Percentiles rank a stretch among this genome's conserved stretches.
phyloP scores from a whole-genome alignment of 1,140 invertebrate genomes.

The Sitobion miscanthi region DNA sequence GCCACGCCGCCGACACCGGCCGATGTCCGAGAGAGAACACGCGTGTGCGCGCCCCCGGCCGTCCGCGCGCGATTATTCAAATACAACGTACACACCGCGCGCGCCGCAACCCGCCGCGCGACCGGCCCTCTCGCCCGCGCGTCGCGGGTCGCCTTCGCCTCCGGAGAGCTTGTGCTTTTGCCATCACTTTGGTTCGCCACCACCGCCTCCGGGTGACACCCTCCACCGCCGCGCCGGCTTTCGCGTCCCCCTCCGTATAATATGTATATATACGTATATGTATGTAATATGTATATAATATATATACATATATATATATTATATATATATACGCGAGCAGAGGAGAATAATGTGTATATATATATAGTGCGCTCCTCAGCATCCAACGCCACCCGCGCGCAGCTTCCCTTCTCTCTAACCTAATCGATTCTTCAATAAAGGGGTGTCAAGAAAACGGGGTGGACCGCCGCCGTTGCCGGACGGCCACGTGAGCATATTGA shows the following conservation, averaged over 20 bases:
- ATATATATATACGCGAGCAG: neutral
- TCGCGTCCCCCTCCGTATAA: neutral
- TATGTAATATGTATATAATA: neutral
- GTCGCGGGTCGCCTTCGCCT: neutral
- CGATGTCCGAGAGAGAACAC: conserved; percentile 56
- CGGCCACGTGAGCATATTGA: conserved; percentile 57
- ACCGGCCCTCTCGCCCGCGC: neutral
- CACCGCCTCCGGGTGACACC: conserved; percentile 53
- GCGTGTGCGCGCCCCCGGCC: conserved; percentile 44
- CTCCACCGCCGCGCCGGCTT: neutral
- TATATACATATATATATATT: neutral
- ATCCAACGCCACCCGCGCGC: neutral
- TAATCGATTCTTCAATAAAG: conserved; percentile 57
- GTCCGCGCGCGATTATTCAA: conserved; percentile 57
- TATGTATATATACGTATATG: neutral
- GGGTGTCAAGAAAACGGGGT: conserved; percentile 57
- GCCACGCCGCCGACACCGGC: conserved; percentile 31
- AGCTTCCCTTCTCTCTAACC: conserved; percentile 53
- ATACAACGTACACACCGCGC: conserved; percentile 28
- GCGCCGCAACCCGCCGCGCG: neutral
- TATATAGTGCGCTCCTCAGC: neutral
- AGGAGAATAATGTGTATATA: neutral
- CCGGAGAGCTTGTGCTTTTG: conserved; percentile 50
- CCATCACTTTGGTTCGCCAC: conserved; percentile 54
- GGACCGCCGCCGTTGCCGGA: conserved; percentile 38